These are phyloP conservation scores for Petrosia ficiformis DNA, from an alignment of 37 sponge, comb jelly and placozoan genomes.

Conservation along the genomic window DNA sequence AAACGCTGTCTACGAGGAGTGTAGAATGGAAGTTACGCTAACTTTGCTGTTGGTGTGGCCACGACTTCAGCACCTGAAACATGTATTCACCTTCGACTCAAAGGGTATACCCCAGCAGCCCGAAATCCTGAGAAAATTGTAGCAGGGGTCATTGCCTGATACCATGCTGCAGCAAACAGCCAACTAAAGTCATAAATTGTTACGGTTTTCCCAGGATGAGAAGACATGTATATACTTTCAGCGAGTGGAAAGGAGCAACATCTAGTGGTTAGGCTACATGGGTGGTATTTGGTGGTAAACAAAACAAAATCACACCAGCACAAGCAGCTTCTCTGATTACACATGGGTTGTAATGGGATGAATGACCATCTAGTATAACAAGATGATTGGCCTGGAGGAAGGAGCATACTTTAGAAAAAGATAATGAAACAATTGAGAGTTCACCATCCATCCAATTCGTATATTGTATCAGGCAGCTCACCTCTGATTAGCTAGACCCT, in stretches of 20 bases:
- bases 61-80: too few relatives aligned
- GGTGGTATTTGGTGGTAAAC: background rate
- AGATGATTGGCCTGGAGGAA: background rate
- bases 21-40: too few relatives aligned
- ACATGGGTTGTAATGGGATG: too few relatives aligned
- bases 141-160: slow-evolving; percentile 21
- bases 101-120: slow-evolving; percentile 6
- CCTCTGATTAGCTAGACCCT: too few relatives aligned
- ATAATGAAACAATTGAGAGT: too few relatives aligned
- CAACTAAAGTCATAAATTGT: slow-evolving; percentile 7
- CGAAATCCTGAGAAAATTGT: slow-evolving; percentile 14
- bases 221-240: background rate
- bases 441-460: too few relatives aligned
- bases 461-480: too few relatives aligned
- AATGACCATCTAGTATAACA: background rate
- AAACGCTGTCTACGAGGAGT: too few relatives aligned
- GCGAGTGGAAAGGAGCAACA: background rate
- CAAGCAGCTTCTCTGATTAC: slow-evolving; percentile 18
- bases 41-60: too few relatives aligned
- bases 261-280: background rate
- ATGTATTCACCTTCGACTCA: too few relatives aligned
- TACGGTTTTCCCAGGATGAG: slow-evolving; percentile 7
- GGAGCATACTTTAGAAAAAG: background rate
- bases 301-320: background rate
- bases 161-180: slow-evolving; percentile 20